phyloP scores from a whole-genome alignment of 2,888 invertebrate species.

The Galeruca laticollis region DNA sequence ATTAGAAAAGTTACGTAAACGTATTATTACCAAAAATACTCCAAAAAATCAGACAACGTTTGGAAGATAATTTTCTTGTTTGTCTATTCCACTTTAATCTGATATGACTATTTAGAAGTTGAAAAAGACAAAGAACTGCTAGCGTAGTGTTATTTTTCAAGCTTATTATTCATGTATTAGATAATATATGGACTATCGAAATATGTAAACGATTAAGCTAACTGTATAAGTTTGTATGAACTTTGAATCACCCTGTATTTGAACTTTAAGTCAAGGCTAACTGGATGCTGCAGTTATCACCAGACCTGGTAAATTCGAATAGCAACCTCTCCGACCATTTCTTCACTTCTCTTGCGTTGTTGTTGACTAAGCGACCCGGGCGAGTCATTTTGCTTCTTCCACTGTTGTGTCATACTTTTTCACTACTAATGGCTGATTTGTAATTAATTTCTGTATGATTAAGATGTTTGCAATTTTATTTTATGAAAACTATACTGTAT shows the following conservation, averaged over 20 bases:
- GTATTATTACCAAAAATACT: too few species aligned
- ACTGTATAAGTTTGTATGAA: background rate
- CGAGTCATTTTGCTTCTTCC: conserved; percentile 26
- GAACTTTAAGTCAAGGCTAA: conserved; percentile 55
- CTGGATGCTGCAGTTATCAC: conserved; percentile 44
- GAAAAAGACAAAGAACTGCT: too few species aligned
- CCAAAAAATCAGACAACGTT: too few species aligned
- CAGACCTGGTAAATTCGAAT: conserved; percentile 11
- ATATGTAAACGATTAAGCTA: too few species aligned
- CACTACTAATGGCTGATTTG: background rate
- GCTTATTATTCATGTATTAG: too few species aligned
- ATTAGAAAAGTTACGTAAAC: too few species aligned
- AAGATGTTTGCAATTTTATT: background rate
- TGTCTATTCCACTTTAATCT: too few species aligned
- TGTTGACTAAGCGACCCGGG: conserved; percentile 33
- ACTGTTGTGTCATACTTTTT: conserved; percentile 37
- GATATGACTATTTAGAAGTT: too few species aligned
- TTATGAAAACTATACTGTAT: background rate
- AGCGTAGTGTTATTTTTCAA: too few species aligned
- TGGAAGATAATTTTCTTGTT: too few species aligned
- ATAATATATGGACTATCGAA: too few species aligned
- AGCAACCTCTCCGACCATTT: conserved; percentile 18
- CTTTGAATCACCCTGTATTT: conserved; percentile 39
- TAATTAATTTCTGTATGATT: background rate
- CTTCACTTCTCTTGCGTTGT: conserved; percentile 13